Evolutionary conservation across 2,113 vertebrate species (phyloP), one percentile per base, ranked within the genome.

Genomic region (Hylia prasina): DNA sequence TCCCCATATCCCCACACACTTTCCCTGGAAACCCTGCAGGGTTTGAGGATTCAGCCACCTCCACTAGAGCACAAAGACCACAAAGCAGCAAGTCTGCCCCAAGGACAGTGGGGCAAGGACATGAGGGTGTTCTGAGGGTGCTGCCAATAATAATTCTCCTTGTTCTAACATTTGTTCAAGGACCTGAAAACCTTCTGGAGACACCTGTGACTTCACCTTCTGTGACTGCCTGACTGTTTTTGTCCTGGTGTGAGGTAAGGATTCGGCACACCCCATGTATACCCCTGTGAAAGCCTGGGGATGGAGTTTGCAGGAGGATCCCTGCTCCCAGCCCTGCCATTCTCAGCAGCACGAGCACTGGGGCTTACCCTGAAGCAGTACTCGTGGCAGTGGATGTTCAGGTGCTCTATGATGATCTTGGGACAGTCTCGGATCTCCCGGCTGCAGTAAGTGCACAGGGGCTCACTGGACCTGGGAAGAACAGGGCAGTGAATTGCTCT

Each of bases 321-420:
- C 70, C 66, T 48, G 33, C 24, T 61, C 28, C 50, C 35, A 51
- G 21, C 13, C 7, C n/a, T 33, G 30, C 69, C 3, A 30, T 21
- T 57, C 31, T 11, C 60, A 33, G 88, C 68, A 68, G 85, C 60
- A 20, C 35, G 3, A 1, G 19, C 39, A 17, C 44, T 6, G 45
- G 42, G 25, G 17, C 69, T 97, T 85, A 98, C 99, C 98, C 99
- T 98, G 96, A 99, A 99, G 90, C 99, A 99, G 79, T 77, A 92
- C 28, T 98, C 98, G 2, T 99, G 99, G 95, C 98, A 99, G 97
- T 96, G 97, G 96, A 99, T 98, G 68, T 98, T 98, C 22, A 99
- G 98, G 88, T 99, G 98, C 77, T 99, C 98, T 16, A 99, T 97
- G 69, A 98, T 98, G 97, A 99, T 99, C 96, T 98, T 99, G 61